Base-by-base conservation (phyloP, 2,797 vertebrate species). In the Heterohyrax brucei region DNA sequence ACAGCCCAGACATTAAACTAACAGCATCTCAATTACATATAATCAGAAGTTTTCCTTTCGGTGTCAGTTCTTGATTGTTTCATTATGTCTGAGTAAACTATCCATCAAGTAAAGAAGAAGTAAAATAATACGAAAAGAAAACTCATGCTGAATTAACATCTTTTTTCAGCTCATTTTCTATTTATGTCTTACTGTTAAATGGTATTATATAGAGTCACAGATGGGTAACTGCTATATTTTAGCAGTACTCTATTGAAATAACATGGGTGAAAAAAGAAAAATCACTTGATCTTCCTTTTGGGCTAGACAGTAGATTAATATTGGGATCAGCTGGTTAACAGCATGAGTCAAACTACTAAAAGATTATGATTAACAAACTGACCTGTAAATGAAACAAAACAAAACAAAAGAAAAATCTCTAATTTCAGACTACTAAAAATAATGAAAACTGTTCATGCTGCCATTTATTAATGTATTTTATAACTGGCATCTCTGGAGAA, bases 341-440 rank as follows among this genome's bases (percentile, higher is more conserved):
- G 86, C 89, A 87, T 10, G 92, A 86, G 96, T 95, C 73, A 85
- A 62, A 18, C 70, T 75, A 87, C 39, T 59, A 48, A 87, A 76
- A 33, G 39, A 78, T 3, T 56, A 24, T 10, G 62, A 86, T 50
- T 50, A 88, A 79, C 4, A 86, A 93, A 93, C 86, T 94, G 89
- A 97, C 95, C 97, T 92, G 78, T 97, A 98, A 98, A 97, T 97
- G 39, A 39, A 39, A 39, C 39, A 39, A 39, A 39, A 39, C 39
- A 39, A 39, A 39, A 39, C 39, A 39, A 39, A 39, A 39, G 39
- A 97, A 97, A 95, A 98, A 95, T 94, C 95, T 97, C 95, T 95
- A 98, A 61, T 91, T 79, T 48, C 80, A 75, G 0, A 96, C 26
- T 39, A 39, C 87, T 78, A 97, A 89, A 96, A 96, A 66, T 89